These are phyloP conservation scores for Drosophila gunungcola DNA, from an alignment of 1,140 invertebrate species.

Conservation along the genomic window DNA sequence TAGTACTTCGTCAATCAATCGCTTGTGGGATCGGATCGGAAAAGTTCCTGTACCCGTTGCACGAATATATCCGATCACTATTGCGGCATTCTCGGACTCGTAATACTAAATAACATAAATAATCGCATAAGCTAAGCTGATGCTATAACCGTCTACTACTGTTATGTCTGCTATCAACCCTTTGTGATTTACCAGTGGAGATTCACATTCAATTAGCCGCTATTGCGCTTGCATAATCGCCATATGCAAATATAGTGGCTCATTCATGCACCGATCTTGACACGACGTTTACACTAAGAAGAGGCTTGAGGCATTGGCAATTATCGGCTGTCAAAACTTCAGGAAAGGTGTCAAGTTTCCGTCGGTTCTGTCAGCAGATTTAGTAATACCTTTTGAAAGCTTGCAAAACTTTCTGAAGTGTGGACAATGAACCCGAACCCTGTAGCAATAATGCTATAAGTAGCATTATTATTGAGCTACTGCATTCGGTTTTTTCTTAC, in stretches of 20 bases:
- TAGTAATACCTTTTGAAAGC: constrained; percentile 28
- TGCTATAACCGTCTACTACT: constrained; percentile 11
- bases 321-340: constrained; percentile 36
- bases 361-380: constrained; percentile 41
- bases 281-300: constrained; percentile 30
- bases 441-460: constrained; percentile 15
- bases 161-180: constrained; percentile 4
- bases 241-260: constrained; percentile 35
- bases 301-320: constrained; percentile 16
- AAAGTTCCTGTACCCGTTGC: constrained; percentile 20
- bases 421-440: constrained; percentile 52
- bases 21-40: not conserved
- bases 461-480: constrained; percentile 7
- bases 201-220: constrained; percentile 36
- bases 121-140: constrained; percentile 24
- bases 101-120: constrained; percentile 25
- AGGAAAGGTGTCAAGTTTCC: constrained; percentile 49
- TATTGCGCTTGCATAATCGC: constrained; percentile 18
- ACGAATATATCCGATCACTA: constrained; percentile 10
- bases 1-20: constrained; percentile 9
- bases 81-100: constrained; percentile 1
- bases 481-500: not conserved
- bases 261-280: constrained; percentile 34
- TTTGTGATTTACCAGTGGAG: constrained; percentile 29
- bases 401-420: constrained; percentile 27